Percentiles rank a stretch among this genome's conserved stretches.
Evolutionary conservation across 2,113 vertebrate species (phyloP).

Genomic region (Cyrtonyx montezumae): DNA sequence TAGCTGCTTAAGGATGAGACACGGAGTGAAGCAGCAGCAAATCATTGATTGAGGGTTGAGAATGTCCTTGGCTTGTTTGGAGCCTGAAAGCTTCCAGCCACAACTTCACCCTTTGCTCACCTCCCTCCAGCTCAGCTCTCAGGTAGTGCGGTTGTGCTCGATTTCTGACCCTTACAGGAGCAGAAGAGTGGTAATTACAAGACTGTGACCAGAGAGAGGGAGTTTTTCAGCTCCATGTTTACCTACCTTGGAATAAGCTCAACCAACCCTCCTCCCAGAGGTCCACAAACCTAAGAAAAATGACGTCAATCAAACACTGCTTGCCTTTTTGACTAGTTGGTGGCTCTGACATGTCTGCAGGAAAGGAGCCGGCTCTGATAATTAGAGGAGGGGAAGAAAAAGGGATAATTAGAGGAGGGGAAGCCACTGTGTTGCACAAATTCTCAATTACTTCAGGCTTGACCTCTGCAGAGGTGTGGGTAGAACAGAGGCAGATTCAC

Average conservation of each 20-base stretch:
- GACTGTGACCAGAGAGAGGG: neutral
- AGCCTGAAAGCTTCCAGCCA: neutral
- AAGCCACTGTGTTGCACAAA: neutral
- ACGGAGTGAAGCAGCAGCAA: neutral
- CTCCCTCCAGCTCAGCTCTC: neutral
- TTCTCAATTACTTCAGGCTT: neutral
- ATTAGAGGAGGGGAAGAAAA: neutral
- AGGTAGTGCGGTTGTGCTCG: neutral
- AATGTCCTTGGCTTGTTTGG: neutral
- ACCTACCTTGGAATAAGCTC: neutral
- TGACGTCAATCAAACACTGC: neutral
- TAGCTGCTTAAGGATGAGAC: neutral
- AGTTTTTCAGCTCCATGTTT: neutral
- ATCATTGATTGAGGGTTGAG: neutral
- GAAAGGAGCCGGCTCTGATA: neutral
- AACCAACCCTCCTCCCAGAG: neutral
- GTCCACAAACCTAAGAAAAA: neutral
- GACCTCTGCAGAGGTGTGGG: neutral
- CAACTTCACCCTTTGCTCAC: neutral
- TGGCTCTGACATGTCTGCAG: neutral
- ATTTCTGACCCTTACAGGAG: neutral
- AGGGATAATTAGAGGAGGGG: neutral
- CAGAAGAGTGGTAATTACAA: neutral
- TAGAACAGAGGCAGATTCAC: neutral
- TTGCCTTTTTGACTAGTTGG: neutral